A percentile compares a stretch with the other conserved stretches of the same genome.
Conservation (phyloP, 2,797 vertebrate species). For the Sphaeramia orbicularis region DNA sequence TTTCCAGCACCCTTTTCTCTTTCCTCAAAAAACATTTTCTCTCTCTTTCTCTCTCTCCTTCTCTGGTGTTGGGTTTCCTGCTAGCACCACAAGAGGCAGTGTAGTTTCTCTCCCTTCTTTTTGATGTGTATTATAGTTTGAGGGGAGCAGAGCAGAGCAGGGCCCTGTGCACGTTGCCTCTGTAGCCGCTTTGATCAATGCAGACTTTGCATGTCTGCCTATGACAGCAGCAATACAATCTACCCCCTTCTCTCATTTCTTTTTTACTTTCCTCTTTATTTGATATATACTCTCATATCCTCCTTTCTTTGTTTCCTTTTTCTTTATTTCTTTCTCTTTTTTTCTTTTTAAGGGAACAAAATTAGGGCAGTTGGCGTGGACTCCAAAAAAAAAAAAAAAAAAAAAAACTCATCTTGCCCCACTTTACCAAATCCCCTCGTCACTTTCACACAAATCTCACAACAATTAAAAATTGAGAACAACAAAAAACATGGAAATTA, state of each 20-base stretch:
- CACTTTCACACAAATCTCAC: conserved; percentile 77
- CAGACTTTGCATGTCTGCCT: conserved; percentile 79
- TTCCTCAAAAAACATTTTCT: conserved; percentile 46
- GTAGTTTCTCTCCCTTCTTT: conserved; percentile 67
- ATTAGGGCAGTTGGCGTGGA: conserved; percentile 88
- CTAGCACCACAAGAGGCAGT: conserved; percentile 77
- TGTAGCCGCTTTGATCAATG: conserved; percentile 72
- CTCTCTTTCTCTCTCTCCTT: conserved; percentile 28
- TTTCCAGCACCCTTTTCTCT: conserved; percentile 49
- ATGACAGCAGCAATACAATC: conserved; percentile 68
- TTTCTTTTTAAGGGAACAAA: conserved; percentile 82
- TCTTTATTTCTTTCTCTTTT: conserved; percentile 64
- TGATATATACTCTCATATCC: conserved; percentile 68
- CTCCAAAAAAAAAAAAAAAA: conserved; percentile 80
- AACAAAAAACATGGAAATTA: conserved; percentile 73
- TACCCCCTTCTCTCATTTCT: conserved; percentile 63
- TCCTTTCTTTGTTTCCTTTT: conserved; percentile 71
- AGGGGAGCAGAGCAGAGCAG: conserved; percentile 64
- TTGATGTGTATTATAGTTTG: conserved; percentile 68
- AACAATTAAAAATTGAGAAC: conserved; percentile 78
- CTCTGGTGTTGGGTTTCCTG: conserved; percentile 77
- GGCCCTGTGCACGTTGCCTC: conserved; percentile 73
- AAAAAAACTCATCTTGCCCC: conserved; percentile 65
- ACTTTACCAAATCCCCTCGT: conserved; percentile 79
- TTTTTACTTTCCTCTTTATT: conserved; percentile 68